A percentile compares a stretch with the other conserved stretches of the same genome.
phyloP scores from a whole-genome alignment of 1,140 invertebrate genomes.

The Anagrus nilaparvatae region DNA sequence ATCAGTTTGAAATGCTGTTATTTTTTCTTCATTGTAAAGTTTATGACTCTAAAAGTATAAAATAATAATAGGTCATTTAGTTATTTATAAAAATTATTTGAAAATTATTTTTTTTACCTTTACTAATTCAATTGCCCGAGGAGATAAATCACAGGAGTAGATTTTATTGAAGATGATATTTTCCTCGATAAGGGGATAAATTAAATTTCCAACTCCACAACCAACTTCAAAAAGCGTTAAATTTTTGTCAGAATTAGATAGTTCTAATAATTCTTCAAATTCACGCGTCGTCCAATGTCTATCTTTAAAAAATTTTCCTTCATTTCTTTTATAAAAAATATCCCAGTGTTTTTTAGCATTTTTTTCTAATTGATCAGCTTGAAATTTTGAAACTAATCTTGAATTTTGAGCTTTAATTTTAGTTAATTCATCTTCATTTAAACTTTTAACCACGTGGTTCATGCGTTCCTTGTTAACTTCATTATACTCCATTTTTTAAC shows the following conservation, averaged over 20 bases:
- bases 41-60: slow-evolving; percentile 28
- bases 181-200: slow-evolving; percentile 85
- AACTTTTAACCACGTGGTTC: slow-evolving; percentile 6
- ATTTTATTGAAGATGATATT: slow-evolving; percentile 58
- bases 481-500: slow-evolving; percentile 15
- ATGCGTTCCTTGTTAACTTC: background rate
- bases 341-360: slow-evolving; percentile 94
- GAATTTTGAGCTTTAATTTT: slow-evolving; percentile 57
- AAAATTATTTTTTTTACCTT: slow-evolving; percentile 46
- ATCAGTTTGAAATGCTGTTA: slow-evolving; percentile 70
- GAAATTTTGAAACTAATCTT: slow-evolving; percentile 62
- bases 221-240: slow-evolving; percentile 75
- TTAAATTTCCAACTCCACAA: slow-evolving; percentile 95
- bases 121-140: slow-evolving; percentile 79
- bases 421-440: slow-evolving; percentile 49
- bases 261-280: slow-evolving; percentile 67
- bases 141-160: slow-evolving; percentile 91
- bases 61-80: slow-evolving; percentile 3
- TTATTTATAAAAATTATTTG: background rate
- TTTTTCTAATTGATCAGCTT: slow-evolving; percentile 70
- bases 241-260: slow-evolving; percentile 32
- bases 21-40: slow-evolving; percentile 50
- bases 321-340: slow-evolving; percentile 93
- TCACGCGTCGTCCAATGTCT: slow-evolving; percentile 94
- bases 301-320: slow-evolving; percentile 90